phyloP scores from a whole-genome alignment of 2,113 vertebrate species.

The Megaptera novaeangliae region DNA sequence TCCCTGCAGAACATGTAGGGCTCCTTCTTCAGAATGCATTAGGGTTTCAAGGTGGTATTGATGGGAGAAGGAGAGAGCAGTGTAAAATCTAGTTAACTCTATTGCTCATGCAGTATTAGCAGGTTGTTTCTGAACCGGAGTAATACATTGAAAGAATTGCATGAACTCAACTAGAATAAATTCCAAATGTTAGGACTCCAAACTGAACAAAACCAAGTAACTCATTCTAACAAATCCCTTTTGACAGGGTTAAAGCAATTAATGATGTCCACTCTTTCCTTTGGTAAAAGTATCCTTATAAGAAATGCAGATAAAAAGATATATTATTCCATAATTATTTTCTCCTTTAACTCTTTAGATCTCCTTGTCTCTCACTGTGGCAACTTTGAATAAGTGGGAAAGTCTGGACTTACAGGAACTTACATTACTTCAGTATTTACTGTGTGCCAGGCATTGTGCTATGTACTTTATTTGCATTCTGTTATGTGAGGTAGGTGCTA shows the following conservation, averaged over 20 bases:
- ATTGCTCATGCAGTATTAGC: background rate
- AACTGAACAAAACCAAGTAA: conserved; percentile 16
- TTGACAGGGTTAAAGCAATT: background rate
- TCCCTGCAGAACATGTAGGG: background rate
- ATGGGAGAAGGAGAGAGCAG: background rate
- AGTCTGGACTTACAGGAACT: background rate
- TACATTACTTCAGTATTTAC: background rate
- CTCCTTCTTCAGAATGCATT: background rate
- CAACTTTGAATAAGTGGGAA: background rate
- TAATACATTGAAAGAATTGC: conserved; percentile 22
- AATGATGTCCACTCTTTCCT: background rate
- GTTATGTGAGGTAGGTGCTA: background rate
- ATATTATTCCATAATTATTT: background rate
- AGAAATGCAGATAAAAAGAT: background rate
- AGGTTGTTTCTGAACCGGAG: background rate
- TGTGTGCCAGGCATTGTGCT: background rate
- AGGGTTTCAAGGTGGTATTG: background rate
- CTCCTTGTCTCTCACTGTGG: background rate
- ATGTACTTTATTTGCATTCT: background rate
- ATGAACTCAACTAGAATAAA: conserved; percentile 10
- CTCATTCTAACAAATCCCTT: conserved; percentile 35
- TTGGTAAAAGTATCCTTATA: background rate
- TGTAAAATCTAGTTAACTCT: background rate
- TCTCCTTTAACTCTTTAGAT: conserved; percentile 7
- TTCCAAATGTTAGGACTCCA: conserved; percentile 9